Conservation (phyloP, 2,797 vertebrate species). For the Mus spretus region DNA sequence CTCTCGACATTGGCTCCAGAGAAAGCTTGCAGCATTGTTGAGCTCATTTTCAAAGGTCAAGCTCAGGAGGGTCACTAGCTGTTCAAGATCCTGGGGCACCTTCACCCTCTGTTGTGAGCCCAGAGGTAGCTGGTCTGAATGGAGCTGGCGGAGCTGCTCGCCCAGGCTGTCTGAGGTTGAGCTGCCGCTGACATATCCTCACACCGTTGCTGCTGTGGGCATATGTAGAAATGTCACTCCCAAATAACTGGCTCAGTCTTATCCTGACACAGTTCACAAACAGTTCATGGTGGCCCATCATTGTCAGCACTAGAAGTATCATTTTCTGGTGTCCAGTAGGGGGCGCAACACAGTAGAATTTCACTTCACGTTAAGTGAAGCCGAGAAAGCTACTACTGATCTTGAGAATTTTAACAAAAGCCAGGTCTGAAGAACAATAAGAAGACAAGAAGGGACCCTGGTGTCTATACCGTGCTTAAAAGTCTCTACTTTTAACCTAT, state of each 20-base stretch:
- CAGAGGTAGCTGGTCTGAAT: not conserved
- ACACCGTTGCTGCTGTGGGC: not conserved
- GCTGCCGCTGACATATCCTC: not conserved
- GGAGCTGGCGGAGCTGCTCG: not conserved
- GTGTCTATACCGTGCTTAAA: not conserved
- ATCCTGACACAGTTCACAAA: too few relatives aligned
- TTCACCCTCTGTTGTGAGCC: not conserved
- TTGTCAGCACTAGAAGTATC: not conserved
- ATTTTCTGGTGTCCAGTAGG: slow-evolving; percentile 62
- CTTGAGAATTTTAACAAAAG: slow-evolving; percentile 41
- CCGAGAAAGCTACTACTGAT: not conserved
- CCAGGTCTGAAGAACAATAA: not conserved
- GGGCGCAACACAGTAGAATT: not conserved
- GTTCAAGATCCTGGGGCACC: not conserved
- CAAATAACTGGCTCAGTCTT: not conserved
- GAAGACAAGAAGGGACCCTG: not conserved
- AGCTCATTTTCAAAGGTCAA: not conserved
- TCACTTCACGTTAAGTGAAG: not conserved
- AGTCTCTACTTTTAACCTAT: not conserved
- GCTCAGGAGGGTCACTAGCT: not conserved
- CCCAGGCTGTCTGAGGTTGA: not conserved
- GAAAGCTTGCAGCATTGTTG: not conserved
- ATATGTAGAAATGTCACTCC: not conserved
- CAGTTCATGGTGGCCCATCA: not conserved
- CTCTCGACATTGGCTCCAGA: not conserved